Base-by-base conservation (phyloP, 1,140 invertebrate species). In the Idris sp. region DNA sequence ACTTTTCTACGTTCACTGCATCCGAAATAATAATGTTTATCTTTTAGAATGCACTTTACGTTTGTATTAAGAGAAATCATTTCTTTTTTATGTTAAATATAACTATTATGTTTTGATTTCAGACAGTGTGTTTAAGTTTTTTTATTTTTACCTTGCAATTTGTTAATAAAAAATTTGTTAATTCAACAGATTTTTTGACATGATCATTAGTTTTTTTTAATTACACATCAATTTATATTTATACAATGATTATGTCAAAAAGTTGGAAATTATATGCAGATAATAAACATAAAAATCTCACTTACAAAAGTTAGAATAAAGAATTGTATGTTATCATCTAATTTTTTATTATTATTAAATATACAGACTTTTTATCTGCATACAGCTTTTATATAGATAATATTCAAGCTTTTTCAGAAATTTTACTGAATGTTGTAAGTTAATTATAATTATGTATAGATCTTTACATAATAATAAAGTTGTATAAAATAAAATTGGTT, bases 41-140 rank as follows among this genome's bases (percentile, higher is more conserved):
- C 69, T 82, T 79, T 79, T 78, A 81, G 79, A 67, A 69, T 79
- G 77, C 76, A 82, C 73, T 81, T 77, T 71, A 78, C 44, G 69
- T 81, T 82, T 82, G 77, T 79, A 78, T 71, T 51, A 74, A 77
- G 72, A n/a, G n/a, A 76, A 73, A 46, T 54, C 46, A 59, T 76
- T 72, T 68, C 56, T 67, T 74, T n/a, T 59, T 26, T 67, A 67
- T 78, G 65, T 78, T 72, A 74, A 78, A 78, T 78, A 78, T 68
- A 78, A 56, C 75, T 73, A 67, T 71, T 67, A 69, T 51, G 59
- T 77, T 74, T n/a, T 74, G 65, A 64, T 69, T 74, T 67, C 64
- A 71, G 40, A 61, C 26, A 59, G 56, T n/a, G n/a, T n/a, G n/a
- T n/a, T n/a, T n/a, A n/a, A n/a, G n/a, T n/a, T n/a, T n/a, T n/a